phyloP scores from a whole-genome alignment of 2,888 invertebrate genomes.

The Hypena proboscidalis region DNA sequence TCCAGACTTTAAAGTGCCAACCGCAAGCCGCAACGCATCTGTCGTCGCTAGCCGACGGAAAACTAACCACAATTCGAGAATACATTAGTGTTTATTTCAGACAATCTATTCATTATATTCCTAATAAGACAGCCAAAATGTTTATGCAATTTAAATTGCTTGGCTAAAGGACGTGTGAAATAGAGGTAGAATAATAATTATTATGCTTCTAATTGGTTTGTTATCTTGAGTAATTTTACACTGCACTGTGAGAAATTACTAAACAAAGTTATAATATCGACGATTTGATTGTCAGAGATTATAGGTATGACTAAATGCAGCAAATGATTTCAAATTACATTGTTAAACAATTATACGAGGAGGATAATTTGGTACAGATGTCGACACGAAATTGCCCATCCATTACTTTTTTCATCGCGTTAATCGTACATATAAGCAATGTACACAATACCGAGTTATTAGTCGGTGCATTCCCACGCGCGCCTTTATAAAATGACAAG shows the following conservation, averaged over 20 bases:
- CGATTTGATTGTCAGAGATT: background rate
- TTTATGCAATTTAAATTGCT: constrained; percentile 12
- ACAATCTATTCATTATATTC: constrained; percentile 7
- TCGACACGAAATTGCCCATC: constrained; percentile 12
- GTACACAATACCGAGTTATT: constrained; percentile 42
- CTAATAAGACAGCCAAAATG: background rate
- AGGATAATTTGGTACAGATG: constrained; percentile 1
- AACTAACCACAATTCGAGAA: constrained; percentile 66
- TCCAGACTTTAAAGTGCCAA: constrained; percentile 32
- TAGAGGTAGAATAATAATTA: constrained; percentile 3
- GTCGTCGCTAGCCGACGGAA: constrained; percentile 62
- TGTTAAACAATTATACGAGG: background rate
- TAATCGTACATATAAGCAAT: constrained; percentile 28
- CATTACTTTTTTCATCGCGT: constrained; percentile 16
- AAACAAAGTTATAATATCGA: background rate
- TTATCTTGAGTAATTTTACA: background rate
- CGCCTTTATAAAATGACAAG: constrained; percentile 41
- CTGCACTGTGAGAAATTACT: background rate
- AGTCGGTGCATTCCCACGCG: constrained; percentile 47
- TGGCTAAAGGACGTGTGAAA: constrained; percentile 10
- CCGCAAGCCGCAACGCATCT: constrained; percentile 68
- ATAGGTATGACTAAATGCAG: background rate
- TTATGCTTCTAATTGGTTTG: constrained; percentile 1
- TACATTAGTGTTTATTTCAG: constrained; percentile 46
- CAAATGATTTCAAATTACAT: background rate